These are phyloP conservation scores for Hyposmocoma kahamanoa DNA, from an alignment of 1,140 invertebrate genomes.

Conservation along the genomic window DNA sequence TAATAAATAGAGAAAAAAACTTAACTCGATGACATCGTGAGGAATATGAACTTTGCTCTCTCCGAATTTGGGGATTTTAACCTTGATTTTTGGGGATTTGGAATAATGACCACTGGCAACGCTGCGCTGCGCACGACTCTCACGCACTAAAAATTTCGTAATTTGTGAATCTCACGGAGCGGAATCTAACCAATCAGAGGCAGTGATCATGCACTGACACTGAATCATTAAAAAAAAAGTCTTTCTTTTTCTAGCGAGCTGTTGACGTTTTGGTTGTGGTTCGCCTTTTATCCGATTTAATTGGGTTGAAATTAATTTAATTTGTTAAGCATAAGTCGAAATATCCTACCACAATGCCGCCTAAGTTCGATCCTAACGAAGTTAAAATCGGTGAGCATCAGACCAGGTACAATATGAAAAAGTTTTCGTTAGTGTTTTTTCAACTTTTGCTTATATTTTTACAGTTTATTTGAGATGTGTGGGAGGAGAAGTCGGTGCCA, in stretches of 20 bases:
- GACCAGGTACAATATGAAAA: constrained; percentile 3
- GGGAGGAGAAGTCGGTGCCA: constrained; percentile 99
- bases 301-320: constrained; percentile 42
- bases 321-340: constrained; percentile 25
- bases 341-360: constrained; percentile 78
- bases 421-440: constrained; percentile 11
- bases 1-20: no score
- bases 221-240: no score
- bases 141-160: no score
- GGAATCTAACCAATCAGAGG: no score
- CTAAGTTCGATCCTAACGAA: constrained; percentile 97
- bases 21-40: no score
- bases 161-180: no score
- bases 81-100: no score
- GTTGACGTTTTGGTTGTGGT: constrained; percentile 38
- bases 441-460: constrained; percentile 47
- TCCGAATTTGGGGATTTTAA: no score
- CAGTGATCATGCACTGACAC: no score
- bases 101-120: no score
- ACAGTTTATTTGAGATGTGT: constrained; percentile 97
- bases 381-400: constrained; percentile 90
- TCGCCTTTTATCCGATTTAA: constrained; percentile 55
- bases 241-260: constrained; percentile 39
- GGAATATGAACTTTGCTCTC: no score
- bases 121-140: no score